These are phyloP conservation scores for Pycnomerus fuliginosus DNA, from an alignment of 2,888 invertebrate species.

Conservation along the genomic window DNA sequence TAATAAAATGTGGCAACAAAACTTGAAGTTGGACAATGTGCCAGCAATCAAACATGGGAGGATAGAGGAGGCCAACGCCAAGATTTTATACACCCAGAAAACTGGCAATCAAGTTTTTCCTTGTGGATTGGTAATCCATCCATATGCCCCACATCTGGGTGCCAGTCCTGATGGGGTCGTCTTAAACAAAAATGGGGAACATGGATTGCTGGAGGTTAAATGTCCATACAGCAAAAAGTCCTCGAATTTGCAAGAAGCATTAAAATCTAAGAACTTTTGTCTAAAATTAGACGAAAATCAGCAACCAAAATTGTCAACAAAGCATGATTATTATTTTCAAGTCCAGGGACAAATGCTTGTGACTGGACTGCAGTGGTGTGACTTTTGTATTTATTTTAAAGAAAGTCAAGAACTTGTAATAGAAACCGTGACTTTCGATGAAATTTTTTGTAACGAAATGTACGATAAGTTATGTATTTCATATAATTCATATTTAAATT, in stretches of 20 bases:
- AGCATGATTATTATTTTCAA: constrained; percentile 7
- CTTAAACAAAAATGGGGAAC: too few relatives aligned
- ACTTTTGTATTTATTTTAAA: not conserved
- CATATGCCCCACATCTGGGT: constrained; percentile 4
- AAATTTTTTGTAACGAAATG: not conserved
- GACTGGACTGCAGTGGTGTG: not conserved
- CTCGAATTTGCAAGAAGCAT: too few relatives aligned
- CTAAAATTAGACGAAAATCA: too few relatives aligned
- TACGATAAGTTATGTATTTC: too few relatives aligned
- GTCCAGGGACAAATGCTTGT: constrained; percentile 4
- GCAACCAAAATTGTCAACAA: too few relatives aligned
- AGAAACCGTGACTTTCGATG: not conserved
- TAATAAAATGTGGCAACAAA: not conserved
- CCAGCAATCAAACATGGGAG: not conserved
- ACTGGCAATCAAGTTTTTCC: not conserved
- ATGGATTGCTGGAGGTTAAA: too few relatives aligned
- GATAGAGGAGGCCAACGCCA: not conserved
- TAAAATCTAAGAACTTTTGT: too few relatives aligned
- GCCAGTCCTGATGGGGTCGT: too few relatives aligned
- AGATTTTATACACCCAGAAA: not conserved
- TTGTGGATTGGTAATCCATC: not conserved
- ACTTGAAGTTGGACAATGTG: not conserved
- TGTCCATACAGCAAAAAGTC: too few relatives aligned
- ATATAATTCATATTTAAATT: too few relatives aligned
- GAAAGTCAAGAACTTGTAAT: not conserved